phyloP scores from a whole-genome alignment of 2,888 invertebrate species.

The Peribatodes rhomboidaria region DNA sequence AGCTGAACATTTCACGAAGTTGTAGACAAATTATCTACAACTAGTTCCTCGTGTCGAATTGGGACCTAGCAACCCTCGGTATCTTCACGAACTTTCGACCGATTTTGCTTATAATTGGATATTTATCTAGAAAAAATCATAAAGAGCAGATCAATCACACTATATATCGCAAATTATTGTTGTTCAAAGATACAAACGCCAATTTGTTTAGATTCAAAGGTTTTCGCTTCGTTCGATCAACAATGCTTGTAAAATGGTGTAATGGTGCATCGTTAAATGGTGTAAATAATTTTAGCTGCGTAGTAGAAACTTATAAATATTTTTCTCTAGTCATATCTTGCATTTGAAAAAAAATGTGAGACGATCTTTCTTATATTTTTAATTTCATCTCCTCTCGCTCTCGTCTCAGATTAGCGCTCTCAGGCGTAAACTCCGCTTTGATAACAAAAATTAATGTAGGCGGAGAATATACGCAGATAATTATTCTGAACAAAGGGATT shows the following conservation, averaged over 20 bases:
- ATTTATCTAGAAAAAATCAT: too few relatives aligned
- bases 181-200: too few relatives aligned
- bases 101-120: too few relatives aligned
- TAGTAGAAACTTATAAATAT: background rate
- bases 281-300: background rate
- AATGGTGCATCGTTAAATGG: too few relatives aligned
- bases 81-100: too few relatives aligned
- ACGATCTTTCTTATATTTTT: background rate
- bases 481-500: conserved; percentile 42
- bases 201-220: too few relatives aligned
- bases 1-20: conserved; percentile 15
- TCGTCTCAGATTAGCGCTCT: conserved; percentile 28
- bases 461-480: conserved; percentile 40
- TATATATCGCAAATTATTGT: too few relatives aligned
- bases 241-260: conserved; percentile 1
- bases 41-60: too few relatives aligned
- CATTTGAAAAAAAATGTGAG: background rate
- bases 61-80: too few relatives aligned
- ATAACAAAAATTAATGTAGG: conserved; percentile 46
- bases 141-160: too few relatives aligned
- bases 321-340: background rate
- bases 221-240: too few relatives aligned
- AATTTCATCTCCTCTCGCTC: conserved; percentile 14
- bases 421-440: conserved; percentile 40
- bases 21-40: conserved; percentile 3